Evolutionary conservation across 1,140 invertebrate species (phyloP), one percentile per base, ranked within the genome.

Genomic region (Drosophila rufa): DNA sequence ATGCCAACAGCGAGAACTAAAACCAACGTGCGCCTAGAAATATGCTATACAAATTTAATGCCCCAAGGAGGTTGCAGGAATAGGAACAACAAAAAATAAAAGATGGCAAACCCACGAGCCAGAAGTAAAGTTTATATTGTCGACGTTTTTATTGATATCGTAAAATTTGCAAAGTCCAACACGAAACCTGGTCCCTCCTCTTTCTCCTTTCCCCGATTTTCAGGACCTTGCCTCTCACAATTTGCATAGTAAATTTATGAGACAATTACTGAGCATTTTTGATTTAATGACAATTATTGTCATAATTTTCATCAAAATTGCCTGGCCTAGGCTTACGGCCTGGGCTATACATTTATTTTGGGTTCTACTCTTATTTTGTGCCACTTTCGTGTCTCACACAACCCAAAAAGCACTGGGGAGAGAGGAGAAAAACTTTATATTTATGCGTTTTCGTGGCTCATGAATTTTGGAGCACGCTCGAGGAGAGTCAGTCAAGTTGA

Each of bases 211-310:
- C 38, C 55, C 47, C 46, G 36, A 48, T 59, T 47, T 57, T 46
- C 40, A 50, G 47, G 30, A 48, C 67, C 61, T 45, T 77, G 57
- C 66, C 83, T 67, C 75, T 67, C 75, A 84, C 87, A 91, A 90
- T 90, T 90, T 90, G 86, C 86, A 91, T 90, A 90, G 86, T 91
- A 86, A 90, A 90, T 90, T 90, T 90, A 90, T 91, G 86, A 90
- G 86, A 90, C 86, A 91, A 91, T 90, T 90, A 90, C 86, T 82
- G 79, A 82, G 82, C 83, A 90, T 90, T 90, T 90, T 90, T 90
- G 86, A 90, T 90, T 90, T 90, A 90, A 90, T 90, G 86, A 90
- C 86, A 90, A 90, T 90, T 90, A 90, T 90, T 90, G 86, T 90
- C 86, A 91, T 91, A 90, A 90, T 91, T 91, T 86, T 91, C 86